Conservation (phyloP, 2,113 vertebrate species). For the Theropithecus gelada region DNA sequence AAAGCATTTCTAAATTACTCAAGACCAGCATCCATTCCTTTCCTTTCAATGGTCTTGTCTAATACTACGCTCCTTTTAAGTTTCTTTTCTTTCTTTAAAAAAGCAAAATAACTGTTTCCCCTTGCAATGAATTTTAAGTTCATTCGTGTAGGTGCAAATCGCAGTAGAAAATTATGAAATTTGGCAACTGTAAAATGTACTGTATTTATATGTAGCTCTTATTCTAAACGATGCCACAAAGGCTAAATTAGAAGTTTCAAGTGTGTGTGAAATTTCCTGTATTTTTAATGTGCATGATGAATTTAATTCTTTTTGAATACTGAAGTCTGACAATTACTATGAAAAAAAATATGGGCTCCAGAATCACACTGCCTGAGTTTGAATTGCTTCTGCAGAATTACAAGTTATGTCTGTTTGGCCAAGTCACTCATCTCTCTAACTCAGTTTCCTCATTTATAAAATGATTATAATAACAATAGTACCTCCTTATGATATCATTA, state of each 20-base stretch:
- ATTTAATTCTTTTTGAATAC: conserved; percentile 27
- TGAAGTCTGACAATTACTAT: conserved; percentile 62
- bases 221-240: not conserved
- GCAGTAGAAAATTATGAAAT: conserved; percentile 21
- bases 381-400: not conserved
- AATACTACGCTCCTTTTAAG: not conserved
- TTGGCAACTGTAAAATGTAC: conserved; percentile 8
- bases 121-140: conserved; percentile 51
- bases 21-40: not conserved
- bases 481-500: not conserved
- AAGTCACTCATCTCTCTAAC: not conserved
- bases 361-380: not conserved
- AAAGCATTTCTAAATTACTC: not conserved
- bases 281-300: conserved; percentile 26
- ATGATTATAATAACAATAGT: not conserved
- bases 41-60: conserved; percentile 1
- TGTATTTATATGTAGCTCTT: conserved; percentile 7
- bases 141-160: not conserved
- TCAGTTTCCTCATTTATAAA: conserved; percentile 14
- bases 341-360: not conserved
- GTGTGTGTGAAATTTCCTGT: not conserved
- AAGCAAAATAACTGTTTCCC: not conserved
- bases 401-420: not conserved
- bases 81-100: not conserved
- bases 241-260: not conserved